Conservation (phyloP, 2,797 vertebrate species). For the Epinephelus coioides region DNA sequence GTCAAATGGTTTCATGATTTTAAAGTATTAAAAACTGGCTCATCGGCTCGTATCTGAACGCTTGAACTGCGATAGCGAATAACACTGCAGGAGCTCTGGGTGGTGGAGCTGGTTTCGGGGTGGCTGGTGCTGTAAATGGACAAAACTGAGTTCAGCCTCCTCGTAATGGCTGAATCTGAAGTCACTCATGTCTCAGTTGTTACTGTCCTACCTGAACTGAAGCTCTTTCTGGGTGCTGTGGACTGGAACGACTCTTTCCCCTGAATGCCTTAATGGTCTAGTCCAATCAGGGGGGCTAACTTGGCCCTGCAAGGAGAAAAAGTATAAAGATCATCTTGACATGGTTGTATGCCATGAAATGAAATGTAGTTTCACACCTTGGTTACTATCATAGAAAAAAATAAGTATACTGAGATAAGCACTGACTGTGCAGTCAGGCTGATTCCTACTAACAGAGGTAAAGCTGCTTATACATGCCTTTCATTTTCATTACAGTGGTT, state of each 20-base stretch:
- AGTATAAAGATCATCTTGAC: background rate
- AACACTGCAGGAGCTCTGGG: slow-evolving; percentile 85
- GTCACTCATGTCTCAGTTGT: background rate
- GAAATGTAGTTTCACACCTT: background rate
- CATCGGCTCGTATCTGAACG: slow-evolving; percentile 92
- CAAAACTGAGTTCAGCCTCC: background rate
- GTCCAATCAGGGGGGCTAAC: slow-evolving; percentile 94
- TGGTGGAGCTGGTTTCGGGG: slow-evolving; percentile 81
- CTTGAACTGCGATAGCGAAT: slow-evolving; percentile 90
- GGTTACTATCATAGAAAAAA: background rate
- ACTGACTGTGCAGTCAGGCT: background rate
- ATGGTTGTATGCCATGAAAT: background rate
- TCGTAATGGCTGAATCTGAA: too few species aligned
- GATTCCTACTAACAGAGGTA: background rate
- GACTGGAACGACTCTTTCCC: slow-evolving; percentile 97
- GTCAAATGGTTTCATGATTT: background rate
- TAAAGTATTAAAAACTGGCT: background rate
- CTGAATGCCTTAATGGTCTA: slow-evolving; percentile 88
- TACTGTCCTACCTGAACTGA: slow-evolving; percentile 83
- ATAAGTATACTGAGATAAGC: background rate
- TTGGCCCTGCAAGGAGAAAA: slow-evolving; percentile 86
- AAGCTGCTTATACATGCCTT: slow-evolving; percentile 7
- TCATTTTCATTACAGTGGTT: slow-evolving; percentile 15
- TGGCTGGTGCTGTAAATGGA: slow-evolving; percentile 60
- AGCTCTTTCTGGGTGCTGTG: slow-evolving; percentile 92